These are phyloP conservation scores for Pachyramphus minor DNA, from an alignment of 2,113 vertebrate genomes.

Conservation along the genomic window DNA sequence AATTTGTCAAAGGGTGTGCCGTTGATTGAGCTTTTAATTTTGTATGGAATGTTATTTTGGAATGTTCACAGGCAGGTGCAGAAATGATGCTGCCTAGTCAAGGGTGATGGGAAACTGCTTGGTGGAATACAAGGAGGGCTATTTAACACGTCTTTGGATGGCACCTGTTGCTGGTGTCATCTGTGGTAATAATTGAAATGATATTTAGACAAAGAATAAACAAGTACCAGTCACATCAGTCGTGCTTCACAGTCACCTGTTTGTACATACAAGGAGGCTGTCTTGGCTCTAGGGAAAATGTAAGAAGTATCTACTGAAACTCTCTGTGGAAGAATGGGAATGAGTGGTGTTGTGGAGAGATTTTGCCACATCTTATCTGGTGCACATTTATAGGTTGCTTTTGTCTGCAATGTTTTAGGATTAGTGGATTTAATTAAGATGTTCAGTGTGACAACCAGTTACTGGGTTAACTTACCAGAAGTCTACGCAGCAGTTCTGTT, in stretches of 20 bases:
- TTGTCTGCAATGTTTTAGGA: neutral
- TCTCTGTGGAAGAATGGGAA: neutral
- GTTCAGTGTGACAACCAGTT: neutral
- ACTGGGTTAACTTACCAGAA: neutral
- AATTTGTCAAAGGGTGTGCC: neutral
- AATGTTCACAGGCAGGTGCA: neutral
- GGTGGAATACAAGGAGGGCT: neutral
- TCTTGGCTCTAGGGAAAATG: neutral
- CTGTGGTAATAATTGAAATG: neutral
- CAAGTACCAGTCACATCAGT: neutral
- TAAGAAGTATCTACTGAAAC: neutral
- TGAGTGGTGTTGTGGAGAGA: neutral
- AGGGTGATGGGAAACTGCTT: neutral
- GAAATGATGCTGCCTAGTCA: neutral
- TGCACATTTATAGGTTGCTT: neutral
- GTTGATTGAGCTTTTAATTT: neutral
- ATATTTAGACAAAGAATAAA: neutral
- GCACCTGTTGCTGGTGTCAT: neutral
- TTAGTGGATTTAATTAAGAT: neutral
- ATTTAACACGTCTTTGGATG: neutral
- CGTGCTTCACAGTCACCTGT: neutral
- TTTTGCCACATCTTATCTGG: neutral
- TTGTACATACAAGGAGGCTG: neutral
- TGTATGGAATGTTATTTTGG: neutral
- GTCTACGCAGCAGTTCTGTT: neutral